phyloP scores from a whole-genome alignment of 37 sponge, comb jelly and placozoan species.

The Aphrocallistes beatrix region DNA sequence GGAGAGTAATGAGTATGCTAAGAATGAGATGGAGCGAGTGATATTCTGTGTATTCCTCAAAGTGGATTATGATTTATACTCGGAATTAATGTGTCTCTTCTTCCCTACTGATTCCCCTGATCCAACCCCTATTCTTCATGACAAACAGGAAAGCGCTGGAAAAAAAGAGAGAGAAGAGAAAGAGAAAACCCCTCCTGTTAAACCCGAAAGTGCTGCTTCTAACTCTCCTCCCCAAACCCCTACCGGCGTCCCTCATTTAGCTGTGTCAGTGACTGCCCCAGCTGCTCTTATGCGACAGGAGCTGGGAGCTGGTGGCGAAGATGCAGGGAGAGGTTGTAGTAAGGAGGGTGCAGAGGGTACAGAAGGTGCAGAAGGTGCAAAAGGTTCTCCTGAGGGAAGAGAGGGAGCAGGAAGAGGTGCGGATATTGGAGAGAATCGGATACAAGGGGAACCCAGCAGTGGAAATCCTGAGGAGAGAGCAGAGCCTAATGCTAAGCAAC shows the following conservation, averaged over 20 bases:
- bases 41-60: slow-evolving; percentile 80
- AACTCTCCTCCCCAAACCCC: background rate
- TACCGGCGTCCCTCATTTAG: background rate
- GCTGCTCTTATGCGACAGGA: background rate
- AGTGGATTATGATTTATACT: slow-evolving; percentile 46
- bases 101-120: slow-evolving; percentile 38
- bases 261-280: background rate
- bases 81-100: slow-evolving; percentile 32
- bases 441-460: too few relatives aligned
- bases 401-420: background rate
- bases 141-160: too few relatives aligned
- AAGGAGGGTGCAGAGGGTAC: background rate
- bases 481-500: background rate
- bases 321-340: background rate
- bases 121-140: too few relatives aligned
- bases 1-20: slow-evolving; percentile 38
- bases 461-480: too few relatives aligned
- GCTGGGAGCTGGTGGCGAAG: background rate
- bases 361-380: background rate
- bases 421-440: too few relatives aligned
- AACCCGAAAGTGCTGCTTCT: background rate
- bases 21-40: slow-evolving; percentile 68
- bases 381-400: background rate
- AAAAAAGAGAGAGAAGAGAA: background rate
- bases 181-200: background rate